Base-by-base conservation (phyloP, 2,797 vertebrate genomes). In the Lates japonicus region DNA sequence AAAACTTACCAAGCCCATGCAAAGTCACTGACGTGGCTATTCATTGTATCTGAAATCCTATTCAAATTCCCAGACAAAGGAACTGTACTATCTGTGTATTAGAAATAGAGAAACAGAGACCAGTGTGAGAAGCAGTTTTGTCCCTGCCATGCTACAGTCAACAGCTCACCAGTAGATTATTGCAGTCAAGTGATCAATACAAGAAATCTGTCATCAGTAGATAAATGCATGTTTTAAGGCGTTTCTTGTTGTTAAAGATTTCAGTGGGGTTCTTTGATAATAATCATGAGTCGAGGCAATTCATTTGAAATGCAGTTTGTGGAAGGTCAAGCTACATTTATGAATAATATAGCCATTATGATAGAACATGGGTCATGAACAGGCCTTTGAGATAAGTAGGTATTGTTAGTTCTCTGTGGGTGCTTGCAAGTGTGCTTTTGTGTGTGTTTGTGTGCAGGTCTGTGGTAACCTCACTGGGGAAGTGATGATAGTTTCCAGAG, bases 401-500 rank as follows among this genome's bases (percentile, higher is more conserved):
- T 48, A 46, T 48, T 71, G 42, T 59, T 58, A n/a, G 37, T 46
- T 76, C 37, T 65, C 35, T 67, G 6, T 59, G 9, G 17, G 57
- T 60, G 42, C 7, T 72, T 64, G 35, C 25, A 54, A 54, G 48
- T 60, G 71, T 67, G 70, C 70, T 59, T 68, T 62, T 76, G 69
- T 46, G 49, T 57, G 42, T 77, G 7, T 61, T 41, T 70, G 6
- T 39, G 58, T 54, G 37, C 12, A 44, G 59, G 65, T 68, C 39
- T 46, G n/a, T 5, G 16, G 10, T 52, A 54, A 74, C n/a, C 46
- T 83, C 42, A 64, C 52, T 19, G 33, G 42, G n/a, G 51, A 76
- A 63, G 62, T 19, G 63, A 63, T 76, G 77, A 89, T 69, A 37
- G 11, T 75, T 83, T 84, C 79, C 74, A 88, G 82, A 86, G 71